Evolutionary conservation across 2,888 invertebrate genomes (phyloP), one percentile per base, ranked within the genome.

Genomic region (Polydrusus pterygomalis): DNA sequence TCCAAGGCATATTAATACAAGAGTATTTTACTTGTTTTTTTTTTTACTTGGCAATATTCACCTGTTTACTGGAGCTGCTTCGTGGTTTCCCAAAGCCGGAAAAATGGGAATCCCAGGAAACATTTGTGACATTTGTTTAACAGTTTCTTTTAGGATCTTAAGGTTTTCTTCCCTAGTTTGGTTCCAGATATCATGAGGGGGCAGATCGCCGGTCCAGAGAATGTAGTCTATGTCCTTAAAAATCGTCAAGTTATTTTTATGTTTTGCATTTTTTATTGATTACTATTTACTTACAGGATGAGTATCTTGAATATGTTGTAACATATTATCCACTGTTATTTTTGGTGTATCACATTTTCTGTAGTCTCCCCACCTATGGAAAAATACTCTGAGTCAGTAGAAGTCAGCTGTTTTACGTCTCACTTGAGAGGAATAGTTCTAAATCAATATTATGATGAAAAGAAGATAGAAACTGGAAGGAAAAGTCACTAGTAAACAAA

Each of bases 181-280:
- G 85, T 97, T 96, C 96, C 96, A 96, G 10, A 98, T 95, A 85
- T 98, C 97, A 84, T 99, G 99, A 0, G 98, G 96, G 3, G 98
- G 97, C 78, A 98, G 89, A 88, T 99, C 99, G 3, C 98, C 98
- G 0, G 98, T 98, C 96, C 98, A 97, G 49, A 97, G 87, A 79
- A 99, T 96, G 84, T 96, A 96, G 87, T 97, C 96, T 79, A 97
- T 95, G 84, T 96, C 96, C 94, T 95, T 85, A 60, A 89, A 54
- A 47, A 58, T 40, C 11, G 11, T 47, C 30, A 75, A 65, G 45
- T 40, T 30, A 64, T 20, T 40, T 11, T 11, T 40, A 40, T 11
- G 1, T 40, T 40, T 40, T 40, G 40, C 2, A 40, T 25, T 25
- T 5, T 5, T 5, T 25, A 40, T 7, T 2, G 1, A 40, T 40